Base-by-base conservation (phyloP, 2,888 invertebrate genomes). In the Malthinus flaveolus region DNA sequence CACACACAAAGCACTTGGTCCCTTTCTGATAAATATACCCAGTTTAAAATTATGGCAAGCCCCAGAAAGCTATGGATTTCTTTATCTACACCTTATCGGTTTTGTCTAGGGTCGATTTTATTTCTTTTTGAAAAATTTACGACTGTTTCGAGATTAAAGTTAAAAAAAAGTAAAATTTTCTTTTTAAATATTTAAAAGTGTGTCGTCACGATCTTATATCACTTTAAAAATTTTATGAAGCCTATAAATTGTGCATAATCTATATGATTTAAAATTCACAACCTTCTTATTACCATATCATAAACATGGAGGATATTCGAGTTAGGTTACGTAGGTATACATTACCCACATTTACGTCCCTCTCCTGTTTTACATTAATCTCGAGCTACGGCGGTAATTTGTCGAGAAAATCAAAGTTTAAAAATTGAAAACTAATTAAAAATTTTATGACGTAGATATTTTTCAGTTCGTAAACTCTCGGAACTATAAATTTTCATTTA, bases 61-160 rank as follows among this genome's bases (percentile, higher is more conserved):
- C 49, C 56, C 12, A 50, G 55, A 59, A 50, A 50, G 59, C 48
- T 55, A 56, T 51, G 51, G 59, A 59, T 56, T 59, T 59, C 56
- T 56, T 59, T 59, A 56, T 59, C 55, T 59, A 39, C 59, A 56
- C 59, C 51, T 59, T 59, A 59, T 59, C 59, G 55, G 42, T 55
- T 56, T 59, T 54, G 59, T 59, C 59, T 59, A 52, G 55, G 59
- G 56, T 51, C 59, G 56, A 55, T 54, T 59, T 59, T 59, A 59
- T 59, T 56, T 55, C 52, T 56, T 37, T 51, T 49, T 56, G 55
- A 56, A 56, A 55, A 59, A 59, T 59, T 59, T 59, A 56, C 56
- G 47, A 37, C 59, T 55, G 49, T 48, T 56, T 59, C 49, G 56
- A 59, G 59, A 59, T 59, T 56, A 50, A 44, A 47, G 54, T 39